Base-by-base conservation (phyloP, 2,797 vertebrate genomes). In the Pseudochirops cupreus region DNA sequence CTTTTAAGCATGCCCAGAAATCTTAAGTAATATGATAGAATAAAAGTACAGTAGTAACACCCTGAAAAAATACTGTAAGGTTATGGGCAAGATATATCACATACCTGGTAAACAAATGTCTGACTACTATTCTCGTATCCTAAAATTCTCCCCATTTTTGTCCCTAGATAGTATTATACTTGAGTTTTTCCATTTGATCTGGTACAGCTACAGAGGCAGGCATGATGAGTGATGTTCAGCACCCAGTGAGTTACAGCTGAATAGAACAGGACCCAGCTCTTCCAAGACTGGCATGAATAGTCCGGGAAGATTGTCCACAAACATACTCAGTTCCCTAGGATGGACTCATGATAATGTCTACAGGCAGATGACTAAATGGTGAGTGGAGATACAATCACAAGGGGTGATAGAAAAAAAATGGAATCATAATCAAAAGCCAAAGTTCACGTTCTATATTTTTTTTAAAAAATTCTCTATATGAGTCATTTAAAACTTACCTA, bases 151-250 rank as follows among this genome's bases (percentile, higher is more conserved):
- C 28, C 5, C n/a, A 67, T 89, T 58, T 56, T 67, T 46, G 26
- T 31, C 16, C 33, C 91, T 39, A n/a, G n/a, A 1, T 91, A 3
- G 24, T 46, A 14, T 39, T n/a, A 90, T 56, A 55, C 82, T 46
- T 92, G 74, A 12, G 39, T 59, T 94, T 57, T 56, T 92, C 14
- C 62, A 92, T 89, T 39, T 94, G 26, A 13, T 52, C 56, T 95
- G 5, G 24, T 50, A 53, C 1, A 28, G 33, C 4, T 46, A 50
- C 39, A 26, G 74, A 50, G 3, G 7, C 1, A 87, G 74, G 39
- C 1, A 39, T 21, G 46, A 46, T 87, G 39, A 46, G 10, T 11
- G 9, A 50, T 87, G 24, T 21, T 82, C 39, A 39, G 21, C 26
- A 10, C 39, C 7, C 39, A 50, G 4, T 39, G 24, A 87, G 24